These are phyloP conservation scores for Drosophila pectinifera DNA, from an alignment of 1,140 invertebrate species.

Conservation along the genomic window DNA sequence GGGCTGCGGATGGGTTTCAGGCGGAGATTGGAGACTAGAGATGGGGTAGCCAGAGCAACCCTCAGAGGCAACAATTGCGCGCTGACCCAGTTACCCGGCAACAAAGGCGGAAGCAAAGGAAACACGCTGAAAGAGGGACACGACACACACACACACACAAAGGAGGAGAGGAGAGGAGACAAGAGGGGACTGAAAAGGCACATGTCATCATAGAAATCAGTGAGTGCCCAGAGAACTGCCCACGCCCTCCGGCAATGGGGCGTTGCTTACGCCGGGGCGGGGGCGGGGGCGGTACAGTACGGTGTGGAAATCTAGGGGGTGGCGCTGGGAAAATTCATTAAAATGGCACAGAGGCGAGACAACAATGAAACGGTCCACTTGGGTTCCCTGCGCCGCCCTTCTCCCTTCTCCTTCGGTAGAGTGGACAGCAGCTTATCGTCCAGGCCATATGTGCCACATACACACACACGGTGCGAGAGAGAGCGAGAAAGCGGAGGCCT, in stretches of 20 bases:
- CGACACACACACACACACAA: background rate
- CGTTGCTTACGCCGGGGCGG: conserved; percentile 56
- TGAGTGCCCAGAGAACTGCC: conserved; percentile 59
- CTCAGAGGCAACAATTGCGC: conserved; percentile 75
- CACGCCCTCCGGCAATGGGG: conserved; percentile 63
- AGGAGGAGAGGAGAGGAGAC: conserved; percentile 4
- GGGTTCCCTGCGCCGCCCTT: conserved; percentile 18
- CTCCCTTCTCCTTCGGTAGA: conserved; percentile 15
- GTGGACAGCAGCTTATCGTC: conserved; percentile 66
- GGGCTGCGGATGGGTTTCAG: background rate
- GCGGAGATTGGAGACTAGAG: conserved; percentile 1
- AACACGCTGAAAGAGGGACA: conserved; percentile 73
- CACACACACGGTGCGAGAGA: background rate
- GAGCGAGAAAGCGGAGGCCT: conserved; percentile 5
- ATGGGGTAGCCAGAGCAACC: conserved; percentile 40
- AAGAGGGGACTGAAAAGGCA: conserved; percentile 68
- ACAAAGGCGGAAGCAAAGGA: conserved; percentile 83
- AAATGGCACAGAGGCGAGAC: conserved; percentile 68
- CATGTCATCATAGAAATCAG: conserved; percentile 82
- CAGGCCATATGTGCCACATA: conserved; percentile 67
- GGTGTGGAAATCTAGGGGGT: conserved; percentile 5
- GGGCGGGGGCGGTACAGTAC: too few species aligned
- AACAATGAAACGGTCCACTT: conserved; percentile 77
- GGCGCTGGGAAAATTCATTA: conserved; percentile 76
- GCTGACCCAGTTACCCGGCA: conserved; percentile 82